A percentile compares a stretch with the other conserved stretches of the same genome.
These are phyloP conservation scores for Lepus timidus DNA, from an alignment of 2,113 vertebrate species.

Conservation along the genomic window DNA sequence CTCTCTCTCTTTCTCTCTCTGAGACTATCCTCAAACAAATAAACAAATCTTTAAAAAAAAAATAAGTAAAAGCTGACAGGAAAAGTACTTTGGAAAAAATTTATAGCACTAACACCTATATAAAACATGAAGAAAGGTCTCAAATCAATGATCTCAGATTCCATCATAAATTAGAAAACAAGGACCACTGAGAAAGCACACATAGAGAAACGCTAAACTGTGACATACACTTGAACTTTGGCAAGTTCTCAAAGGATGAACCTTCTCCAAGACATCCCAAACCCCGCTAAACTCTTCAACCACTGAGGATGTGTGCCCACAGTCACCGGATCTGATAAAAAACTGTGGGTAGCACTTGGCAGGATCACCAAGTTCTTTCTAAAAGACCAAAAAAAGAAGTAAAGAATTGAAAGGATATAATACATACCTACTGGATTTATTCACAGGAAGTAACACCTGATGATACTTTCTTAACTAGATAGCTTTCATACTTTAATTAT, in stretches of 20 bases:
- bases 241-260: not conserved
- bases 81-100: not conserved
- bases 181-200: not conserved
- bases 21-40: too few relatives aligned
- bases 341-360: not conserved
- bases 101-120: not conserved
- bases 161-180: not conserved
- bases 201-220: not conserved
- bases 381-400: conserved; percentile 53
- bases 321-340: conserved; percentile 4
- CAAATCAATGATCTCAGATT: conserved; percentile 23
- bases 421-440: not conserved
- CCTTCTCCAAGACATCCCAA: conserved; percentile 4
- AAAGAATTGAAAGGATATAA: conserved; percentile 45
- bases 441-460: conserved; percentile 34
- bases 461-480: conserved; percentile 48
- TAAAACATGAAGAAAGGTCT: conserved; percentile 5
- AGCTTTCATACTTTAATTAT: conserved; percentile 13
- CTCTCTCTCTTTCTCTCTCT: too few relatives aligned
- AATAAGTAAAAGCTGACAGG: too few relatives aligned
- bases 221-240: not conserved
- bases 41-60: too few relatives aligned
- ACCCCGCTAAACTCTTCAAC: not conserved
- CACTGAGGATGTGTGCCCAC: not conserved
- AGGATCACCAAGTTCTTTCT: conserved; percentile 23